Base-by-base conservation (phyloP, 1,140 invertebrate genomes). In the Venturia canescens region DNA sequence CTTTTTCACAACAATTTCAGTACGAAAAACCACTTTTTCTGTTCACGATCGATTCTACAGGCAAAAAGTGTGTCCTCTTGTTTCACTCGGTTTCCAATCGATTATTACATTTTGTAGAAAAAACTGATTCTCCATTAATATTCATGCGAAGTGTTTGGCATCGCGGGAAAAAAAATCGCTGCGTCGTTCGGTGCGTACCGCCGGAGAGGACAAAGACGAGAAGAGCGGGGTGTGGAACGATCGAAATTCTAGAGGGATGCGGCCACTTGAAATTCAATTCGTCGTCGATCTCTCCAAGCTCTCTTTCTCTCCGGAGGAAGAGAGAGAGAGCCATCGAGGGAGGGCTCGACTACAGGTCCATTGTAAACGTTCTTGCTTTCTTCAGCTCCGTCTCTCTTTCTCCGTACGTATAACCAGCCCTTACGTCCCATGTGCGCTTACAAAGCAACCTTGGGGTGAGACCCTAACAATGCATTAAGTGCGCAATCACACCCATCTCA, bases 191-290 rank as follows among this genome's bases (percentile, higher is more conserved):
- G 53, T 57, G 53, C 53, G 53, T 57, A 57, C 38, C 11, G 11
- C 7, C 0, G 72, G 79, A 84, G 87, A 84, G 87, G 87, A 91
- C 88, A 91, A 89, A 90, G 88, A 89, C 88, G 86, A 38, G 29
- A 18, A 85, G 84, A 67, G 57, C 70, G 31, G 82, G 67, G 71
- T 80, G 80, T 81, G n/a, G 16, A 63, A 34, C 75, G 75, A 77
- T 66, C 75, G 75, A 38, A 38, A 88, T 89, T 89, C 86, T 90
- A 90, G 90, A 92, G 91, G 91, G 91, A 92, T 91, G 91, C 89
- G 89, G 88, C 90, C 89, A 92, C 91, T 92, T 91, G 91, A 92
- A 92, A 92, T 92, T 92, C 91, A 91, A 92, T 91, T 91, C 88
- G 87, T 83, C 90, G 87, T 83, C 90, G 88, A 90, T 90, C 15